Evolutionary conservation across 2,113 vertebrate species (phyloP).

Genomic region (Regulus satrapa): DNA sequence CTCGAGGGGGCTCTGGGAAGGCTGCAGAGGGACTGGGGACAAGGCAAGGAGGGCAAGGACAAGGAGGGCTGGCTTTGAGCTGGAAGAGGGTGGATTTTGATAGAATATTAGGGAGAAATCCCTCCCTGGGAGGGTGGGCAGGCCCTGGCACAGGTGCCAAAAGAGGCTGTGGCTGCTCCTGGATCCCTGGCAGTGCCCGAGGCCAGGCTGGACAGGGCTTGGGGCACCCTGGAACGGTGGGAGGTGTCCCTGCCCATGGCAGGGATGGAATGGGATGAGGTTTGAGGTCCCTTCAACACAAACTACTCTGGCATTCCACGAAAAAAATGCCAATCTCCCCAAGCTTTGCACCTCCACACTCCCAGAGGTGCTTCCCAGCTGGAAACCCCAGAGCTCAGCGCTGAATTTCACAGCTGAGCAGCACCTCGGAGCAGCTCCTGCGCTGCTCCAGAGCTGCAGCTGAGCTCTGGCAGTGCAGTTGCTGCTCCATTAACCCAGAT

Average conservation of each 20-base stretch:
- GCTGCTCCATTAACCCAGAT: slow-evolving; percentile 56
- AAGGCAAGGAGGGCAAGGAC: not conserved
- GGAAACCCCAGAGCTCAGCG: not conserved
- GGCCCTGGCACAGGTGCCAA: not conserved
- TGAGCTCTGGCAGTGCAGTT: not conserved
- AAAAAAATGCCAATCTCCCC: not conserved
- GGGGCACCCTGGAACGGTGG: fast-evolving
- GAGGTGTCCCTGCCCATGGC: not conserved
- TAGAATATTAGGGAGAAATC: fast-evolving
- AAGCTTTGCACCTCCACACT: not conserved
- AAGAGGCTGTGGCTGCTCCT: not conserved
- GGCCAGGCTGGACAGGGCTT: fast-evolving
- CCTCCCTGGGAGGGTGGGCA: fast-evolving
- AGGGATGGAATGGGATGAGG: not conserved
- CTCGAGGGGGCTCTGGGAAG: not conserved
- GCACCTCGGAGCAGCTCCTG: not conserved
- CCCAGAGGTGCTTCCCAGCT: not conserved
- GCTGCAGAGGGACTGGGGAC: not conserved
- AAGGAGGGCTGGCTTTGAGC: not conserved
- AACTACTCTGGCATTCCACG: fast-evolving
- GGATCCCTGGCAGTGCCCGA: not conserved
- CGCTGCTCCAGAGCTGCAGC: not conserved
- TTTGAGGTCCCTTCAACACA: not conserved
- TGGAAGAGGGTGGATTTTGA: not conserved
- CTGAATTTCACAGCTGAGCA: not conserved